Conservation (phyloP, 2,113 vertebrate species). For the Microcebus griseorufus region DNA sequence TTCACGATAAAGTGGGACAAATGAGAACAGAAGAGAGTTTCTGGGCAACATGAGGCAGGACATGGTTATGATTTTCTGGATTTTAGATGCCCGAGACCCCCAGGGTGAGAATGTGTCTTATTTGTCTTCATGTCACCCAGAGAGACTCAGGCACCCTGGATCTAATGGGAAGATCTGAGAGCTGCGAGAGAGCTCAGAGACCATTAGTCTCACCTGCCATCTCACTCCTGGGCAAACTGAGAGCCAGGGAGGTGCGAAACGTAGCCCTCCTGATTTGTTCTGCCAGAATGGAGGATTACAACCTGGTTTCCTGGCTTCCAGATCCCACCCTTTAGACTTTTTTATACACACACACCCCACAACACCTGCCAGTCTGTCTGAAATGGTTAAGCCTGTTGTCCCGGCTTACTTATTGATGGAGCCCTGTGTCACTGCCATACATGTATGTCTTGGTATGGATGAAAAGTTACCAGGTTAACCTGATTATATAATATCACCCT, state of each 20-base stretch:
- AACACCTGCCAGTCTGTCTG: not conserved
- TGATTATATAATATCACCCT: not conserved
- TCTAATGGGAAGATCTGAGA: not conserved
- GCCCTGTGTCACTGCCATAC: not conserved
- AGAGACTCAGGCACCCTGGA: not conserved
- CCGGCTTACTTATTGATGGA: not conserved
- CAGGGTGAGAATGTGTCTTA: not conserved
- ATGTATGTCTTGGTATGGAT: not conserved
- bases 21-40: not conserved
- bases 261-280: not conserved
- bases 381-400: not conserved
- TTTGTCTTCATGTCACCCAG: not conserved
- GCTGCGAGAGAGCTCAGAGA: not conserved
- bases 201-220: not conserved
- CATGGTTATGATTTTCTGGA: not conserved
- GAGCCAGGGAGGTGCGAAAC: not conserved
- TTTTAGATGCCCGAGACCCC: not conserved
- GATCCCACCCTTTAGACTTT: not conserved
- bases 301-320: not conserved
- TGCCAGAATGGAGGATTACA: not conserved
- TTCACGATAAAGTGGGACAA: too few relatives aligned
- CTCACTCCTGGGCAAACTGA: not conserved
- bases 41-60: not conserved
- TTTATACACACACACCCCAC: not conserved
- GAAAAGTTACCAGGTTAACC: not conserved